Conservation (phyloP, 2,113 vertebrate genomes). For the Ascaphus truei region DNA sequence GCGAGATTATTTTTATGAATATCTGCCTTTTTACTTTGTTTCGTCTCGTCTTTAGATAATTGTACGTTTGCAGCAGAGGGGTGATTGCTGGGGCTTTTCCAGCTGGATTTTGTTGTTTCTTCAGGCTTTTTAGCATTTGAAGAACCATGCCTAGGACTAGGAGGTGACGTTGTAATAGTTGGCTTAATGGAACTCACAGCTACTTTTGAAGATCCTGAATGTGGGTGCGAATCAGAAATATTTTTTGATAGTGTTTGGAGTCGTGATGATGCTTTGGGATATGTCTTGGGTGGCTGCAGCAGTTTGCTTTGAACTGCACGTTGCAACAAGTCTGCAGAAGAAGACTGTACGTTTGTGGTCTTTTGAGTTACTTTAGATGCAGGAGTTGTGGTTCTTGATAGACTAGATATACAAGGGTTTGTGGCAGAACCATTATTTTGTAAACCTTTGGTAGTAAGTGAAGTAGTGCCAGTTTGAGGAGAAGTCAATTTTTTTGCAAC, state of each 20-base stretch:
- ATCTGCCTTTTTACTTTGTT: background rate
- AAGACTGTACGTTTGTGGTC: constrained; percentile 14
- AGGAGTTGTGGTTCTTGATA: constrained; percentile 54
- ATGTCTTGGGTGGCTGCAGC: background rate
- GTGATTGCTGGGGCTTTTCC: constrained; percentile 24
- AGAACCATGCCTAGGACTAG: background rate
- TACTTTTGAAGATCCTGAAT: background rate
- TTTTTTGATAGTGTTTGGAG: background rate
- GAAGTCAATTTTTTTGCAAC: constrained; percentile 42
- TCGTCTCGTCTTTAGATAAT: background rate
- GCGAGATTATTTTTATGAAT: background rate
- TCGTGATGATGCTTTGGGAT: background rate
- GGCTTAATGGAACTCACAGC: background rate
- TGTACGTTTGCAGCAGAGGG: background rate
- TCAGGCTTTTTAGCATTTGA: constrained; percentile 6
- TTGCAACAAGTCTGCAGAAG: background rate
- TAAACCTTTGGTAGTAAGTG: constrained; percentile 43
- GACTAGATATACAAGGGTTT: constrained; percentile 32
- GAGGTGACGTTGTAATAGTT: constrained; percentile 28
- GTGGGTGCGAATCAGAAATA: background rate
- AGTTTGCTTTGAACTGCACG: background rate
- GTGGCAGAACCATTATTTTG: constrained; percentile 33
- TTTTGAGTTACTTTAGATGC: constrained; percentile 40
- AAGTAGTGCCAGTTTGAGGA: background rate
- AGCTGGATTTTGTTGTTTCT: constrained; percentile 38